Base-by-base conservation (phyloP, 2,888 invertebrate species). In the Latrodectus elegans region DNA sequence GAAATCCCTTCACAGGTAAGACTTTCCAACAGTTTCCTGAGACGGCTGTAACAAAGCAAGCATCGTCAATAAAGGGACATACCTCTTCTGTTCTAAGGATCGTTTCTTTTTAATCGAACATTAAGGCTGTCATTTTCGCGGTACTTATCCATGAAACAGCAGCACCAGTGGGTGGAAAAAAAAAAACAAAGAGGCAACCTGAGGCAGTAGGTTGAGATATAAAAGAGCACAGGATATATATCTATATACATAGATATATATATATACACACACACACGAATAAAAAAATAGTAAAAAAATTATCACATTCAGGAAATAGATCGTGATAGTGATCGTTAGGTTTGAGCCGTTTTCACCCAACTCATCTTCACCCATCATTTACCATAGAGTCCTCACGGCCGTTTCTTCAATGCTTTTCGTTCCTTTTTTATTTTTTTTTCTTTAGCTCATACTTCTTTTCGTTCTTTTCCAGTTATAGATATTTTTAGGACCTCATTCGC, bases 61-160 rank as follows among this genome's bases (percentile, higher is more conserved):
- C 60, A n/a, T 38, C 38, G 38, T 38, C 38, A 38, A 38, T 38
- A 38, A 38, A 38, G 38, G 38, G 38, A 38, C 38, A 11, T 60
- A 6, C 60, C 12, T 60, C 73, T 11, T 53, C 65, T 17, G 72
- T 68, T 72, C 75, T 2, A 65, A 10, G 73, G 75, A 67, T 64
- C 81, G 49, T 87, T 77, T 68, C 71, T 65, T 84, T 81, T 81
- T 87, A 87, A 87, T 87, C 86, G 86, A 67, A 81, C 86, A 87
- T 87, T 87, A 87, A 76, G 53, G 65, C 64, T 60, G 60, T 65
- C 79, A 81, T 81, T 86, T 77, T 81, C 77, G 38, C n/a, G 77
- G 22, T 72, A 73, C 76, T 87, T 81, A 80, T 73, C 76, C 86
- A 17, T 49, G 22, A 87, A 38, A 87, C 76, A 87, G 71, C 55